Base-by-base conservation (phyloP, 2,797 vertebrate genomes). In the Hydrolagus colliei region DNA sequence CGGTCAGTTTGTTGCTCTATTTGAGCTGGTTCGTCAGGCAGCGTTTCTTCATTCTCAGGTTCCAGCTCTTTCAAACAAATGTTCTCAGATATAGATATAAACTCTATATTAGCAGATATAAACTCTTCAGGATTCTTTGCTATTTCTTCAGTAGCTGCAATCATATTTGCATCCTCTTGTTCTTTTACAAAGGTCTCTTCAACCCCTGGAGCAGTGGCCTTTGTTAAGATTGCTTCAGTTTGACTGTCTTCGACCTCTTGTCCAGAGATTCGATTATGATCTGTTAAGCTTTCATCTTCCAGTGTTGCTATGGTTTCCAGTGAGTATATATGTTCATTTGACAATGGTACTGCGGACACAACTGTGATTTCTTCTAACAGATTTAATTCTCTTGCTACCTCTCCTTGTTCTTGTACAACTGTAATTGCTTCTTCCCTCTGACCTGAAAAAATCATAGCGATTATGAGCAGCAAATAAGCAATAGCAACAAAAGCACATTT, bases 121-220 rank as follows among this genome's bases (percentile, higher is more conserved):
- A 16, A 27, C 82, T 77, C 76, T 86, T 68, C 87, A 11, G 72
- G 63, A 7, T 59, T 85, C 72, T 2, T 27, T 22, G 87, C n/a
- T 1, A 0, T 4, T 22, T 0, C 0, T 41, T 86, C 41, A 0
- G 16, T 59, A 65, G n/a, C 0, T 59, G 85, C 3, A 0, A 2
- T 5, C 1, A 20, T 27, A 4, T 78, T 73, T 0, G 10, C 86
- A 72, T 2, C 1, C 8, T 32, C 67, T 1, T 0, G 20, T 14
- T 0, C 18, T 4, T 86, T 86, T 72, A 35, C 76, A 35, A 59
- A 22, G 27, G 14, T 74, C 16, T 76, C 65, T 88, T 2, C 68
- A 7, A 20, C 72, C 18, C 86, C 77, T 3, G 8, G 0, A 73
- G 41, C 41, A 59, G 9, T n/a, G 18, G n/a, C 59, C 18, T 77